Conservation (phyloP, 2,888 invertebrate species). For the Lacanobia wlatinum region DNA sequence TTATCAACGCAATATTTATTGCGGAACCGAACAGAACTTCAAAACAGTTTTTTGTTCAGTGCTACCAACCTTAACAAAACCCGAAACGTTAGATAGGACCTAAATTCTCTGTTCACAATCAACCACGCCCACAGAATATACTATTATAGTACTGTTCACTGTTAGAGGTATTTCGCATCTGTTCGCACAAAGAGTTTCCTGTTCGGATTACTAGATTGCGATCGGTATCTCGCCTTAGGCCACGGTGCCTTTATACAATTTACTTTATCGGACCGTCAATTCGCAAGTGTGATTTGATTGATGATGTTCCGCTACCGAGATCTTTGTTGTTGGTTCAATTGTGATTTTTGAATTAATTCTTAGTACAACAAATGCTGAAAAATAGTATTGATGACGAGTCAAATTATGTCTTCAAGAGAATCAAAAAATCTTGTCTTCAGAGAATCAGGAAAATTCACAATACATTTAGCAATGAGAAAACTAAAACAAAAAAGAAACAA, state of each 20-base stretch:
- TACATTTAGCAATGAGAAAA: too few relatives aligned
- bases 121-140: conserved; percentile 86
- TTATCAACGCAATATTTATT: conserved; percentile 67
- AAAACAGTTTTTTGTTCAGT: conserved; percentile 58
- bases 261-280: conserved; percentile 78
- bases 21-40: conserved; percentile 58
- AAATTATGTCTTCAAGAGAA: too few relatives aligned
- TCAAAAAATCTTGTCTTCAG: too few relatives aligned
- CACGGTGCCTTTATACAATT: conserved; percentile 79
- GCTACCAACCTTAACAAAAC: conserved; percentile 39
- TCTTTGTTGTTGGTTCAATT: conserved; percentile 62
- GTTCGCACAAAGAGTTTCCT: conserved; percentile 88
- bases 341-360: conserved; percentile 47
- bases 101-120: conserved; percentile 80
- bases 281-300: conserved; percentile 78
- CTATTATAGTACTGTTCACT: conserved; percentile 68
- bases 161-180: conserved; percentile 89
- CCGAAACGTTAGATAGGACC: conserved; percentile 76
- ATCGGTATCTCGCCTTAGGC: conserved; percentile 86
- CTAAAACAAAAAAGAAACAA: too few relatives aligned
- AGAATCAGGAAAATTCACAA: too few relatives aligned
- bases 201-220: conserved; percentile 89
- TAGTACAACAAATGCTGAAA: neutral
- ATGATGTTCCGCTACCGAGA: conserved; percentile 63
- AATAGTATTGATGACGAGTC: neutral